These are phyloP conservation scores for Euura saliciscinereae DNA, from an alignment of 1,140 invertebrate genomes.

Conservation along the genomic window DNA sequence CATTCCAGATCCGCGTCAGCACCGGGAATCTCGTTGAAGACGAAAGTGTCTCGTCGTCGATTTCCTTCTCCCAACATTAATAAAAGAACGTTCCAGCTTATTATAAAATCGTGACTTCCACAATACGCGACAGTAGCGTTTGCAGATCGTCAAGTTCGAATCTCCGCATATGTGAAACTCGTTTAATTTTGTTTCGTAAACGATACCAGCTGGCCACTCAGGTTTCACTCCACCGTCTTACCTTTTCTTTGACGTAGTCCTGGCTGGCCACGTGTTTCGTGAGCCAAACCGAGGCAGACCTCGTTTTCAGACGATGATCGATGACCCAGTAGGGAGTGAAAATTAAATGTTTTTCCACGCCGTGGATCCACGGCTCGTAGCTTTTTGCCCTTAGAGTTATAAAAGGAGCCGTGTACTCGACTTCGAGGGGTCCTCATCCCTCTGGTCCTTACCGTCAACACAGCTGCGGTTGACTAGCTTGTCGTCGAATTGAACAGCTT, in stretches of 20 bases:
- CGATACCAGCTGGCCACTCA: background rate
- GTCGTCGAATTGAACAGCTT: background rate
- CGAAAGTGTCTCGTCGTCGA: no score
- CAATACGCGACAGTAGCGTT: no score
- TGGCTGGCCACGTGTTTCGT: background rate
- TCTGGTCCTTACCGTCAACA: background rate
- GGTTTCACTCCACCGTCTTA: background rate
- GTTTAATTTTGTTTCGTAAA: background rate
- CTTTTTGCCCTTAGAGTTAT: background rate
- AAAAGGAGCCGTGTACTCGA: background rate
- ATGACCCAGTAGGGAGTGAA: conserved; percentile 4
- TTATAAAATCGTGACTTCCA: no score
- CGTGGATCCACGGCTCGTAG: background rate
- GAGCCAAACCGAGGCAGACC: no score
- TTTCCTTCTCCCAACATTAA: no score
- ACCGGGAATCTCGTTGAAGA: no score
- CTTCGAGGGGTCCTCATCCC: background rate
- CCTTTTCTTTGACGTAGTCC: background rate
- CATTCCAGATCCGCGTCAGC: background rate
- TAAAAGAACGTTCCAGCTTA: no score
- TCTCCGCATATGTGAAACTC: no score
- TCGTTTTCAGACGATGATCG: background rate
- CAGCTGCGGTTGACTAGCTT: background rate
- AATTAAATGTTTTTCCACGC: background rate
- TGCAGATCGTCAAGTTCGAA: no score